Base-by-base conservation (phyloP, 2,113 vertebrate species). In the Pitta sordida region DNA sequence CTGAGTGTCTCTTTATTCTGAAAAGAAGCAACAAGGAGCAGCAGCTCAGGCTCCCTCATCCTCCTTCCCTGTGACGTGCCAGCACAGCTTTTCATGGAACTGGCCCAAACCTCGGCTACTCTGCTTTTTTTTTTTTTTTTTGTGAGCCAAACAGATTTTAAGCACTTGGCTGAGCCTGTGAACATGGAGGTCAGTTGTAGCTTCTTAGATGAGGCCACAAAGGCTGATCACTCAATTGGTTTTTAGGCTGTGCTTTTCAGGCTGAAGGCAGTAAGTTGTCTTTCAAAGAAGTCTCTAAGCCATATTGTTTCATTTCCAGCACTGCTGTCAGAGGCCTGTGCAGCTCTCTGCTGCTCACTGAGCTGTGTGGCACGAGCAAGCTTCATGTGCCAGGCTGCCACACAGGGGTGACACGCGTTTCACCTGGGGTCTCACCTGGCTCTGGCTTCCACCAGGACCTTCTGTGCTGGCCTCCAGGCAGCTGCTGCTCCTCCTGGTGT, bases 341-440 rank as follows among this genome's bases (percentile, higher is more conserved):
- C 65, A 58, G 74, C 6, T 39, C 48, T 53, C 34, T 56, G 79
- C 69, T 90, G 86, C 63, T 81, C 48, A 3, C 30, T 15, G 59
- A 59, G 74, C 67, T 1, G 0, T 1, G 27, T 7, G 75, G 10
- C 29, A 48, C 3, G 4, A 60, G 9, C 7, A 15, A 63, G 43
- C 59, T n/a, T n/a, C 46, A 0, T 3, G 8, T 63, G 37, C 60
- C 67, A 46, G 58, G 62, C n/a, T 48, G 2, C 7, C 0, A 1
- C 1, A 1, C 3, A 12, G 32, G 15, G 4, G 6, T 60, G 44
- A 10, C 3, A 10, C 32, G 4, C 0, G 0, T 30, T 36, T 15
- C 39, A 36, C 17, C 29, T 11, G 37, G 51, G 16, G 12, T 32
- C 30, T 34, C 68, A 15, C 37, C 53, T 10, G 24, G 7, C 60